A percentile compares a stretch with the other conserved stretches of the same genome.
These are phyloP conservation scores for Leucania comma DNA, from an alignment of 2,888 invertebrate species.

Conservation along the genomic window DNA sequence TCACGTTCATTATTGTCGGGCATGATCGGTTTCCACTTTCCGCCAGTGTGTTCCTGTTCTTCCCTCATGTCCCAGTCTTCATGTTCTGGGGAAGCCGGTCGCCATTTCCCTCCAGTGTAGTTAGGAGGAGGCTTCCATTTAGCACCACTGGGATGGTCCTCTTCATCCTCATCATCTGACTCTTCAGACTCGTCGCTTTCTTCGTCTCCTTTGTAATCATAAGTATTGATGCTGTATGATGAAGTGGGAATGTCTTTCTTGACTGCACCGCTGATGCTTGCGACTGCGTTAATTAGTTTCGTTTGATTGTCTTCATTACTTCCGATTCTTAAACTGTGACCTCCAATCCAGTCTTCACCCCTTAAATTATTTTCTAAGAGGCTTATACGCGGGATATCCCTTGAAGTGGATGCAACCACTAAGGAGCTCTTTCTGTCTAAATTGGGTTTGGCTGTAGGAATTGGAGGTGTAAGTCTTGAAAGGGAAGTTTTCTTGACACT, in stretches of 20 bases:
- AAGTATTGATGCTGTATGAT: slow-evolving; percentile 78
- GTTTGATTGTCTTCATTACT: slow-evolving; percentile 91
- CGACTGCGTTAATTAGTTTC: slow-evolving; percentile 92
- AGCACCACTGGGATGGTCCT: slow-evolving; percentile 90
- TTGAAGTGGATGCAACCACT: slow-evolving; percentile 79
- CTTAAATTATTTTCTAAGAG: slow-evolving; percentile 85
- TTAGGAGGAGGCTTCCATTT: slow-evolving; percentile 94
- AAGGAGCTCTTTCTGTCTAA: slow-evolving; percentile 77
- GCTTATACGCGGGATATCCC: slow-evolving; percentile 82
- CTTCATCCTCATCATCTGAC: slow-evolving; percentile 91
- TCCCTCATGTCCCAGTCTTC: slow-evolving; percentile 90
- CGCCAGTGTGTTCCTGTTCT: slow-evolving; percentile 90
- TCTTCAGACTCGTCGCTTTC: slow-evolving; percentile 91
- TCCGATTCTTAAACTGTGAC: slow-evolving; percentile 90
- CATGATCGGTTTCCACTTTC: slow-evolving; percentile 92
- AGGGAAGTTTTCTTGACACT: slow-evolving; percentile 91
- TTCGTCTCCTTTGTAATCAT: slow-evolving; percentile 84
- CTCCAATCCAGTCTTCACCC: slow-evolving; percentile 92
- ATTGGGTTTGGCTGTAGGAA: slow-evolving; percentile 79
- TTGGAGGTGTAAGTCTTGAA: slow-evolving; percentile 87
- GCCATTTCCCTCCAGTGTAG: slow-evolving; percentile 88
- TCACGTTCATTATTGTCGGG: slow-evolving; percentile 82
- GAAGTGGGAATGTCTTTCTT: slow-evolving; percentile 88
- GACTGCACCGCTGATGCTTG: slow-evolving; percentile 90
- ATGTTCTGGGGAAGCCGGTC: slow-evolving; percentile 85